phyloP scores from a whole-genome alignment of 1,140 invertebrate species.

The Rhopalosiphum maidis region DNA sequence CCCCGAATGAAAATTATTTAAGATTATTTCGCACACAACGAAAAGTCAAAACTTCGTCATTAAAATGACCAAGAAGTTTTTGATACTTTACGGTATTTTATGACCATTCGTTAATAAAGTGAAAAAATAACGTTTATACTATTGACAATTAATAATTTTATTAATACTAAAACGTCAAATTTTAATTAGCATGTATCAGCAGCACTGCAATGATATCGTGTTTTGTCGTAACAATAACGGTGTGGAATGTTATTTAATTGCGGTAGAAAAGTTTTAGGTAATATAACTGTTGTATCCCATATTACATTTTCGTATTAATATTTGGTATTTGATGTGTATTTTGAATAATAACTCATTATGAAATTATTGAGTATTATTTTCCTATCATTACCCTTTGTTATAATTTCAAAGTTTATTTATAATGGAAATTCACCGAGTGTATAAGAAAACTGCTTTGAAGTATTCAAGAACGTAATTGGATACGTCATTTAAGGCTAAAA shows the following conservation, averaged over 20 bases:
- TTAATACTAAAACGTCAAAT: neutral
- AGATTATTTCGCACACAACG: neutral
- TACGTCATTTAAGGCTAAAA: slow-evolving; percentile 41
- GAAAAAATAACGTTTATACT: slow-evolving; percentile 14
- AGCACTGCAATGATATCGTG: neutral
- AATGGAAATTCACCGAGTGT: neutral
- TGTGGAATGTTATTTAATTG: neutral
- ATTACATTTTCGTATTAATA: slow-evolving; percentile 19
- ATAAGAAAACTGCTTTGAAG: slow-evolving; percentile 47
- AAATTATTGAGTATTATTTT: slow-evolving; percentile 22
- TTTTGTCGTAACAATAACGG: neutral
- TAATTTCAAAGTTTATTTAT: slow-evolving; percentile 41
- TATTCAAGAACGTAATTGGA: slow-evolving; percentile 36
- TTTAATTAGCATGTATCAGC: neutral
- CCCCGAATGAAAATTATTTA: slow-evolving; percentile 12
- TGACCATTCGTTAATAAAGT: neutral
- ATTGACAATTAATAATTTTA: neutral
- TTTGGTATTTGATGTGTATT: neutral
- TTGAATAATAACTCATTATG: neutral
- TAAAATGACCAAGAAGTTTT: neutral
- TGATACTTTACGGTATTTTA: neutral
- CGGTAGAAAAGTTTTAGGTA: neutral
- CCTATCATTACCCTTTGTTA: neutral
- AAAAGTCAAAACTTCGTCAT: neutral
- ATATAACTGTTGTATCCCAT: neutral